Conservation (phyloP, 2,113 vertebrate species). For the Boulengeromyrus knoepffleri region DNA sequence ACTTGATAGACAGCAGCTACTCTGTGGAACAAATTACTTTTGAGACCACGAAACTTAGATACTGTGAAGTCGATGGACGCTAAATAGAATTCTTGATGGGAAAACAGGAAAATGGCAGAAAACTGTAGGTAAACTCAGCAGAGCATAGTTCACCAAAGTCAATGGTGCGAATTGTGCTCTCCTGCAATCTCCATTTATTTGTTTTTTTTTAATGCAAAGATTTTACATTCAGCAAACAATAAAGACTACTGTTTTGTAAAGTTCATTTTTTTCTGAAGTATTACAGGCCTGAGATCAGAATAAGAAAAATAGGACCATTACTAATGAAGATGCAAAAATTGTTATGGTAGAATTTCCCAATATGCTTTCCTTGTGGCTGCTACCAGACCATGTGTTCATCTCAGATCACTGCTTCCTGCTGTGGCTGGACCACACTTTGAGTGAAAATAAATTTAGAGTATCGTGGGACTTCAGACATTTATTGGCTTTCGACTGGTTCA, state of each 20-base stretch:
- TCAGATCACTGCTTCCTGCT: neutral
- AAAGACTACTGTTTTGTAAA: neutral
- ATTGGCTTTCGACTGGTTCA: neutral
- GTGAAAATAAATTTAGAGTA: neutral
- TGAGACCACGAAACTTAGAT: neutral
- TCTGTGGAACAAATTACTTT: constrained; percentile 14
- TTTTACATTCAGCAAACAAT: neutral
- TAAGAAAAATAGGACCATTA: neutral
- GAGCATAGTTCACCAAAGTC: neutral
- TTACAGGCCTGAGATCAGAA: neutral
- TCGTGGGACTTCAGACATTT: neutral
- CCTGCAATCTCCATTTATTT: neutral
- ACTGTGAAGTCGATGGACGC: neutral
- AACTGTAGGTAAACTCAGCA: neutral
- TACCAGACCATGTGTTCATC: neutral
- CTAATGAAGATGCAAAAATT: neutral
- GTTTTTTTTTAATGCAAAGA: neutral
- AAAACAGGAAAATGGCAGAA: neutral
- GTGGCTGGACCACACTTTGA: neutral
- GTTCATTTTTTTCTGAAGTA: neutral
- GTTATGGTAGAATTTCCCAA: neutral
- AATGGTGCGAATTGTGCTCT: neutral
- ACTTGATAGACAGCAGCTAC: neutral
- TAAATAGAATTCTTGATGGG: neutral
- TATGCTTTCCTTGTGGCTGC: neutral